phyloP scores from a whole-genome alignment of 2,113 vertebrate genomes.

The Equus przewalskii region DNA sequence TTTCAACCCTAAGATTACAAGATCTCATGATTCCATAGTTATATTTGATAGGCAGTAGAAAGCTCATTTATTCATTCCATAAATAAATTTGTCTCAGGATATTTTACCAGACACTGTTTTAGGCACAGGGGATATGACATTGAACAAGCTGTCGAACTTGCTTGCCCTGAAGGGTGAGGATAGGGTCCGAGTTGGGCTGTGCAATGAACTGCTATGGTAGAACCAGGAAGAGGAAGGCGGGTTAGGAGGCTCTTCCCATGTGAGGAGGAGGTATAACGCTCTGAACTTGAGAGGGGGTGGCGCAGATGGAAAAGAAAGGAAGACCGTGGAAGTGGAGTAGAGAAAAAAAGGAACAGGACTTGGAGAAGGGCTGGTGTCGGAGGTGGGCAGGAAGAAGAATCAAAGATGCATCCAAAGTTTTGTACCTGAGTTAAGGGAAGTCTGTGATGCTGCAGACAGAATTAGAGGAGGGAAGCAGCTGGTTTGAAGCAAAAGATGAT shows the following conservation, averaged over 20 bases:
- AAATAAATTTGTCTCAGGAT: not conserved
- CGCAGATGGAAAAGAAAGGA: not conserved
- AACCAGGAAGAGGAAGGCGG: not conserved
- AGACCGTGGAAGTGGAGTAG: not conserved
- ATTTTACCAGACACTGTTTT: not conserved
- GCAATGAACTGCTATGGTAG: not conserved
- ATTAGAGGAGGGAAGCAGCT: not conserved
- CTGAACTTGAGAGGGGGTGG: not conserved
- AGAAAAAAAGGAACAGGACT: not conserved
- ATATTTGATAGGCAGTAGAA: not conserved
- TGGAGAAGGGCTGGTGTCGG: not conserved
- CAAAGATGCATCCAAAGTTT: not conserved
- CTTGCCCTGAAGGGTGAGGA: not conserved
- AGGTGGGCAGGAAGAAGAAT: not conserved
- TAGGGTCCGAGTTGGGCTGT: not conserved
- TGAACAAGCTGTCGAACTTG: not conserved
- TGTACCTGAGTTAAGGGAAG: not conserved
- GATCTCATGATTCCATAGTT: not conserved
- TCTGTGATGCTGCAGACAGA: not conserved
- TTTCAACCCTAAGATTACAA: slow-evolving; percentile 10
- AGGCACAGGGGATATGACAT: not conserved
- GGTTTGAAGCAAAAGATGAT: not conserved
- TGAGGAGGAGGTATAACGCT: not conserved
- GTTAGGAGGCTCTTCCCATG: not conserved
- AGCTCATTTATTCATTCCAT: not conserved